phyloP scores from a whole-genome alignment of 2,888 invertebrate species.

The Clitarchus hookeri region DNA sequence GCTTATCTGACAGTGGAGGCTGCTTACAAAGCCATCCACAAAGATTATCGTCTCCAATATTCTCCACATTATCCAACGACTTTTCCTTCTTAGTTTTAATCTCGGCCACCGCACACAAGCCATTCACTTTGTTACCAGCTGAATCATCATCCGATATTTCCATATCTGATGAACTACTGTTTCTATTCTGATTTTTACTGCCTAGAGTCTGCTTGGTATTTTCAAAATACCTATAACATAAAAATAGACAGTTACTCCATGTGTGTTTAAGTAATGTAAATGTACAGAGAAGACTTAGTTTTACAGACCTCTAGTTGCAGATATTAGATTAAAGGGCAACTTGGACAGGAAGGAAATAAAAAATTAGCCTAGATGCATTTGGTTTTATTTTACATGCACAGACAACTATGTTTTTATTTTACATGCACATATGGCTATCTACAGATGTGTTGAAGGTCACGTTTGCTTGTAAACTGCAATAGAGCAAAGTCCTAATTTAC shows the following conservation, averaged over 20 bases:
- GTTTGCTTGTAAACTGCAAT: no score
- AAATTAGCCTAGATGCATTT: no score
- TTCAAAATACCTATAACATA: not conserved
- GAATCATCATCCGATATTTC: slow-evolving; percentile 27
- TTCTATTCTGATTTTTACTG: slow-evolving; percentile 39
- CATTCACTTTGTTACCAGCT: not conserved
- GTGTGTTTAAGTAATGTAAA: no score
- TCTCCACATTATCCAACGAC: not conserved
- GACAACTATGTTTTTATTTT: no score
- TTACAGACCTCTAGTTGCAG: no score
- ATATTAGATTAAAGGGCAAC: no score
- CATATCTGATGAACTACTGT: slow-evolving; percentile 9
- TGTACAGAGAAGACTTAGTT: no score
- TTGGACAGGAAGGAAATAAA: no score
- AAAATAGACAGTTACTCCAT: not conserved
- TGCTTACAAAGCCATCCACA: slow-evolving; percentile 68
- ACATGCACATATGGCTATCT: no score
- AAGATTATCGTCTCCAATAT: slow-evolving; percentile 55
- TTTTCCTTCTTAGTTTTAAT: slow-evolving; percentile 10
- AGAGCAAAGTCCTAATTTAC: no score
- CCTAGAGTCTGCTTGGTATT: not conserved
- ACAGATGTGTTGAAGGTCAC: no score
- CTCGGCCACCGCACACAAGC: not conserved
- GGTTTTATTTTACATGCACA: no score
- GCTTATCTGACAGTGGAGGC: slow-evolving; percentile 64